Base-by-base conservation (phyloP, 1,140 invertebrate species). In the Oryctes rhinoceros region DNA sequence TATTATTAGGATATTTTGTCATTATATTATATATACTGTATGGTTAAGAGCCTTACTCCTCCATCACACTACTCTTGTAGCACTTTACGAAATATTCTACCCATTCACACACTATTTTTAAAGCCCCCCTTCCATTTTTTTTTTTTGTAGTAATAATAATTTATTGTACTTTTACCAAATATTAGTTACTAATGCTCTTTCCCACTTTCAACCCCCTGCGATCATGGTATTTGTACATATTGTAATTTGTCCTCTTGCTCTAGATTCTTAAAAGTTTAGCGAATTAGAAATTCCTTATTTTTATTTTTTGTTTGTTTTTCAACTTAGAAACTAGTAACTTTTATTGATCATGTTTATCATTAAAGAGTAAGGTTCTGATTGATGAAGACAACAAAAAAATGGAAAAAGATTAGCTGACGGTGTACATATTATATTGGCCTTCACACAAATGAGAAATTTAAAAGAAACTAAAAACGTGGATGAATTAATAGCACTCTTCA, bases 161-260 rank as follows among this genome's bases (percentile, higher is more conserved):
- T 82, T 85, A 84, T 86, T 85, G 82, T 84, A 84, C 80, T 71
- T 84, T 82, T 85, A 84, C 82, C 82, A 83, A 83, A 83, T 83
- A 76, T 76, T 76, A 76, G 30, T 37, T 76, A 76, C 74, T 76
- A 62, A 75, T 53, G 75, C 44, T 59, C 24, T 59, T 67, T 59
- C 74, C 37, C 53, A 15, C 7, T 53, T 44, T 7, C 39, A 1
- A 7, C 5, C 39, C 39, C 35, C 13, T 74, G 5, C n/a, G 18
- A 37, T 48, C 62, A 39, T 15, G 24, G 11, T 78, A 30, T 65
- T 79, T 67, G 74, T 78, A 47, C 74, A 78, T 80, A 80, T 81
- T 80, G 76, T 78, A 53, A 53, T 53, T 53, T 53, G 11, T 18
- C 49, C 49, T 15, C 49, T 44, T 44, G 39, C 9, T 76, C 67